Conservation (phyloP, 2,797 vertebrate genomes). For the Naso thynnoides region DNA sequence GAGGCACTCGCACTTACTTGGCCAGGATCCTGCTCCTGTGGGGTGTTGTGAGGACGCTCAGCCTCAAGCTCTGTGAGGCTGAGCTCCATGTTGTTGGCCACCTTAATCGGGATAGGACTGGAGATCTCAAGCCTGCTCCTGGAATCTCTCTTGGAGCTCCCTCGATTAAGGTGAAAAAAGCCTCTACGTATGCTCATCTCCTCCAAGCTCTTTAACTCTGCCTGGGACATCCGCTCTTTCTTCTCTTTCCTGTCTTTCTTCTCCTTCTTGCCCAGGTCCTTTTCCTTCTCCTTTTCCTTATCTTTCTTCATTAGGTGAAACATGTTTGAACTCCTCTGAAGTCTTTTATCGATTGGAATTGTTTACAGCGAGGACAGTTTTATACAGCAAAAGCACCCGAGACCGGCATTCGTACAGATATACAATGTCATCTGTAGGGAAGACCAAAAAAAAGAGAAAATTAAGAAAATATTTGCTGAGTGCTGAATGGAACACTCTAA, state of each 20-base stretch:
- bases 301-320: conserved; percentile 87
- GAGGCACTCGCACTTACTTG: conserved; percentile 86
- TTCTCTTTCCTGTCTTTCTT: conserved; percentile 86
- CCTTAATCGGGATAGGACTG: conserved; percentile 96
- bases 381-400: conserved; percentile 1
- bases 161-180: conserved; percentile 93
- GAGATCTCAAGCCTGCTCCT: conserved; percentile 95
- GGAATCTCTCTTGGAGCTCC: conserved; percentile 90
- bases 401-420: not conserved
- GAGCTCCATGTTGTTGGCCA: conserved; percentile 91
- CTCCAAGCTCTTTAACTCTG: conserved; percentile 87
- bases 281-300: conserved; percentile 83
- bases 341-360: conserved; percentile 18
- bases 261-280: conserved; percentile 79
- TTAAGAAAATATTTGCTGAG: not conserved
- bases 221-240: conserved; percentile 86
- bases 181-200: conserved; percentile 96
- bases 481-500: not conserved
- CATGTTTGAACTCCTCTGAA: conserved; percentile 67
- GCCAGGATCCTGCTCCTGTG: conserved; percentile 82
- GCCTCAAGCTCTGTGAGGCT: conserved; percentile 87
- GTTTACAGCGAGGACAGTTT: conserved; percentile 11
- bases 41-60: conserved; percentile 79
- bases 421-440: conserved; percentile 39
- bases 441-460: not conserved